Conservation (phyloP, 1,140 invertebrate genomes). For the Reticulitermes speratus region DNA sequence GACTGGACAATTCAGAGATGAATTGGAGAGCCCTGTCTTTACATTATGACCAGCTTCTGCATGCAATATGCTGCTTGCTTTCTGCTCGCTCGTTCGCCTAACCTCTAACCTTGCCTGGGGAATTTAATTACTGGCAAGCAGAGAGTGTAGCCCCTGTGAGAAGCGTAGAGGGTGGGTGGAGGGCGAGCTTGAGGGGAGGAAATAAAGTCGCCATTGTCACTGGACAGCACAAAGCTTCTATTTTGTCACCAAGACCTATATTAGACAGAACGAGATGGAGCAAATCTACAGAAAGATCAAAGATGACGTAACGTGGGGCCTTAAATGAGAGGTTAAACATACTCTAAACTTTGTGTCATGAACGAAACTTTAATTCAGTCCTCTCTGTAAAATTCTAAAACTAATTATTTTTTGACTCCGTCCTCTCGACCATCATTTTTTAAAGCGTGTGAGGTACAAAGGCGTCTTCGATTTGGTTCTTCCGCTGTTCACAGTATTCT, state of each 20-base stretch:
- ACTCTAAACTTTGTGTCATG: neutral
- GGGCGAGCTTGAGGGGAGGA: neutral
- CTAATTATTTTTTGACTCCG: too few relatives aligned
- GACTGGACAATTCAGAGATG: neutral
- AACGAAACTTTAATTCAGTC: neutral
- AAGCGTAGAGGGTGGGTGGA: neutral
- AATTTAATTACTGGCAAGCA: conserved; percentile 25
- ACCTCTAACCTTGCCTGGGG: conserved; percentile 25
- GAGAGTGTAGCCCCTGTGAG: conserved; percentile 12
- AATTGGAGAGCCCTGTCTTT: conserved; percentile 4
- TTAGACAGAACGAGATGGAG: neutral
- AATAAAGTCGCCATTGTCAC: conserved; percentile 27
- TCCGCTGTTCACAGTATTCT: too few relatives aligned
- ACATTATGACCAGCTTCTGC: conserved; percentile 19
- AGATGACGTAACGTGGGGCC: neutral
- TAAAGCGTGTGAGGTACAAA: too few relatives aligned
- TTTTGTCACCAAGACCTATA: conserved; percentile 17
- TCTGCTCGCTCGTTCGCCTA: conserved; percentile 17
- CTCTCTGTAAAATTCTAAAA: neutral
- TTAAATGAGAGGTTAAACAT: neutral
- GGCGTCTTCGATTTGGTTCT: too few relatives aligned
- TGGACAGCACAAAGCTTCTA: conserved; percentile 22
- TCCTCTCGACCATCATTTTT: too few relatives aligned
- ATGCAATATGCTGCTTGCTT: conserved; percentile 25
- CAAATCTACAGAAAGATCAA: neutral